Evolutionary conservation across 2,888 invertebrate species (phyloP).

Genomic region (Himalopsyche anomala): DNA sequence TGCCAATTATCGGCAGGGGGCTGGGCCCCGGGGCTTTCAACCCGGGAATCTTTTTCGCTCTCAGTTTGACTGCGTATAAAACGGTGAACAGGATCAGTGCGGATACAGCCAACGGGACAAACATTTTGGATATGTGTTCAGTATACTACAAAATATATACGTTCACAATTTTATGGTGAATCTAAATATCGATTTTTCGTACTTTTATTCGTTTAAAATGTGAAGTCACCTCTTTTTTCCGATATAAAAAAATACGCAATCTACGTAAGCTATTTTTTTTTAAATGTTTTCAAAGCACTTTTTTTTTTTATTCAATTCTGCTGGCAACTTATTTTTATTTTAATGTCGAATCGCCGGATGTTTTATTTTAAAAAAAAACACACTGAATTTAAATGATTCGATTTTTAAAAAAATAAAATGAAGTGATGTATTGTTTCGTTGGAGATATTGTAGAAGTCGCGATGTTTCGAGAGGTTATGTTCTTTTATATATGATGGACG

Average conservation of each 20-base stretch:
- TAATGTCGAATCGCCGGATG: neutral
- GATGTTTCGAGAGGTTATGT: neutral
- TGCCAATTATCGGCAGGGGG: conserved; percentile 83
- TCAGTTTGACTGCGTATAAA: neutral
- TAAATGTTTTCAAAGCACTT: neutral
- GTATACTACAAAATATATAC: too few species aligned
- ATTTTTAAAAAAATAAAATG: neutral
- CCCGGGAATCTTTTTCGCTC: conserved; percentile 66
- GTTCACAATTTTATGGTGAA: neutral
- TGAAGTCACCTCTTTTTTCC: neutral
- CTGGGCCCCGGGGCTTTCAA: conserved; percentile 80
- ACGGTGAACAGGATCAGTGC: conserved; percentile 41
- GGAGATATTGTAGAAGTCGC: neutral
- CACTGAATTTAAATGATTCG: neutral
- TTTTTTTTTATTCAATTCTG: neutral
- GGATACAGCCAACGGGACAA: conserved; percentile 41
- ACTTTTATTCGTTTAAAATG: neutral
- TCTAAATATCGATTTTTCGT: neutral
- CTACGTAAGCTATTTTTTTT: neutral
- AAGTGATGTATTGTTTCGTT: neutral
- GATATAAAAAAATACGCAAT: neutral
- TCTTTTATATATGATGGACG: neutral
- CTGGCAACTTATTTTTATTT: neutral
- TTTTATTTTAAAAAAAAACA: neutral
- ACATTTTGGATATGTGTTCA: neutral